Evolutionary conservation across 1,140 invertebrate genomes (phyloP), one percentile per base, ranked within the genome.

Genomic region (Pantala flavescens): DNA sequence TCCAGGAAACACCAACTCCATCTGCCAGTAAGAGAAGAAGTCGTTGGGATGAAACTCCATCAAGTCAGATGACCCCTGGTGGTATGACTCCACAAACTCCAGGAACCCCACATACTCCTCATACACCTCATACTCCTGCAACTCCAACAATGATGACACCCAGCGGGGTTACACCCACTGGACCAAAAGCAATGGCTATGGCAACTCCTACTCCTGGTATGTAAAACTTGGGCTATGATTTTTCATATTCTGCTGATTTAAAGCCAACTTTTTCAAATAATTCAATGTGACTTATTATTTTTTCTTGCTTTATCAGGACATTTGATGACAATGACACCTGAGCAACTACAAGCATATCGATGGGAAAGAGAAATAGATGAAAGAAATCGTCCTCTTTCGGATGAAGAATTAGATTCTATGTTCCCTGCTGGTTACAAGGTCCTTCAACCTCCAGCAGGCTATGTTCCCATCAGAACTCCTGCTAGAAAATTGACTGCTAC

Each of bases 361-460:
- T 98, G 96, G 96, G 97, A 99, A 84, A 89, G 95, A 79, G 98
- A 99, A 85, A 98, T 99, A 75, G 98, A 99, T 80, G 97, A 99
- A 81, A 85, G 98, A 74, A 99, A 99, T 83, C 86, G 97, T 77
- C 96, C 96, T 0, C 88, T 98, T 73, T 91, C 93, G 0, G 98
- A 99, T 83, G 98, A 99, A 80, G 98, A 99, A 83, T 84, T 99
- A 14, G 98, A 99, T 83, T 86, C 93, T 43, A 91, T 99, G 86
- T 98, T 99, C 83, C 98, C 98, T 71, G 90, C 95, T 14, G 98
- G 98, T 24, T 99, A 99, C 84, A 99, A 99, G 88, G 90, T 99
- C 81, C 85, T 99, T 36, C 93, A 94, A 77, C 96, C 97, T 11
- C 98, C 97, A 23, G 94, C 94, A 74, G 89, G 91, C 55, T 99